These are phyloP conservation scores for Ptilorrhoa leucosticta DNA, from an alignment of 2,113 vertebrate species.

Conservation along the genomic window DNA sequence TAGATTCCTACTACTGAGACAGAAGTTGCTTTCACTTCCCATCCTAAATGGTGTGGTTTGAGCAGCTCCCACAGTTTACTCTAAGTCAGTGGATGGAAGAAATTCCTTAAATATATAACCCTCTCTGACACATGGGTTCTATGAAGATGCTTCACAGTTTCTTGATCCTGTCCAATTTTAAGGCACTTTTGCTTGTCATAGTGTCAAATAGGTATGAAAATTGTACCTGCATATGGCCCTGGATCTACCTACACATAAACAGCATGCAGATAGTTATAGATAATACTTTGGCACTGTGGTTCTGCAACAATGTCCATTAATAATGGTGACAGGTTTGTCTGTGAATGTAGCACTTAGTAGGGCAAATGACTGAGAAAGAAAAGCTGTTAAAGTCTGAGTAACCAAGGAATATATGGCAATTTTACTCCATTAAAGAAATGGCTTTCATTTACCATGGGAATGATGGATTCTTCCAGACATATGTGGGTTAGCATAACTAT, in stretches of 20 bases:
- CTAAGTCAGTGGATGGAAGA: not conserved
- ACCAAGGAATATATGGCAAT: not conserved
- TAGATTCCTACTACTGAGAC: not conserved
- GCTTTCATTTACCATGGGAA: not conserved
- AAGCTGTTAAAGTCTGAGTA: not conserved
- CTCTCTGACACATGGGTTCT: not conserved
- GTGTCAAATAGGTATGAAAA: not conserved
- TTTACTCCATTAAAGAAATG: not conserved
- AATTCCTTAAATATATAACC: not conserved
- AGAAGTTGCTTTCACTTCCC: not conserved
- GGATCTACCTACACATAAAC: not conserved
- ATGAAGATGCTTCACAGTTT: not conserved
- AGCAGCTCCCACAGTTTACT: not conserved
- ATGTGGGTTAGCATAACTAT: not conserved
- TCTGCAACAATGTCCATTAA: not conserved
- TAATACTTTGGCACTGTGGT: not conserved
- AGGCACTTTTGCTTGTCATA: not conserved
- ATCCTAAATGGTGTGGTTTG: not conserved
- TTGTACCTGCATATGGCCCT: not conserved
- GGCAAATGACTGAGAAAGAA: not conserved
- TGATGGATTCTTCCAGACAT: not conserved
- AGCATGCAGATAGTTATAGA: not conserved
- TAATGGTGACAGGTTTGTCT: not conserved
- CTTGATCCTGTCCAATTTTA: not conserved
- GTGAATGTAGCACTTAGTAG: not conserved